Percentiles rank a stretch among this genome's conserved stretches.
phyloP scores from a whole-genome alignment of 1,140 invertebrate genomes.

The Heliothis subflexa region DNA sequence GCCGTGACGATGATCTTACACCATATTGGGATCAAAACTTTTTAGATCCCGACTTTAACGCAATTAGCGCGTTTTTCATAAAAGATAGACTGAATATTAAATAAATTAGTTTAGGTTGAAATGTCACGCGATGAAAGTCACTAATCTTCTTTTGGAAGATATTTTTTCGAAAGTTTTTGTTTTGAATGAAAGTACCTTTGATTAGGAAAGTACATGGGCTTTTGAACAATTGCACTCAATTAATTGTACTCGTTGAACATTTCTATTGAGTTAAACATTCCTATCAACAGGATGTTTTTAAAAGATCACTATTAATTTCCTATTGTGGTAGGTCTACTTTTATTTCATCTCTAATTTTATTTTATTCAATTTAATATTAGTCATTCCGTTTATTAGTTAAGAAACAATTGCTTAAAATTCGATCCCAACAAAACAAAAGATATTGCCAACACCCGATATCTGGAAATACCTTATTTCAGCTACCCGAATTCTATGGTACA shows the following conservation, averaged over 20 bases:
- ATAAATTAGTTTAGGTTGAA: no score
- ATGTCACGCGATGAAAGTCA: no score
- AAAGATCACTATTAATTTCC: background rate
- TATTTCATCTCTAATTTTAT: no score
- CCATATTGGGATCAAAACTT: conserved; percentile 24
- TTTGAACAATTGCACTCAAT: conserved; percentile 31
- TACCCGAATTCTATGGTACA: background rate
- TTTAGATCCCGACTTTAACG: background rate
- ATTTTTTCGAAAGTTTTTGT: no score
- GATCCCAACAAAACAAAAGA: background rate
- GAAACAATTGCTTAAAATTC: background rate
- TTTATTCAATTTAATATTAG: background rate
- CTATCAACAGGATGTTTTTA: conserved; percentile 26
- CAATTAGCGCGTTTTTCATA: no score
- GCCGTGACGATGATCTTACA: conserved; percentile 36
- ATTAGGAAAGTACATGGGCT: background rate
- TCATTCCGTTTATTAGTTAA: no score
- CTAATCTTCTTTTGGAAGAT: no score
- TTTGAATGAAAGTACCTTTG: background rate
- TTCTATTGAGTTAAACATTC: conserved; percentile 5
- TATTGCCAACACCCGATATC: background rate
- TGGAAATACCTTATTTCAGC: background rate
- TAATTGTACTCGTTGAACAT: conserved; percentile 16
- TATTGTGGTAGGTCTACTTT: background rate
- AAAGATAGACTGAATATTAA: no score